A percentile compares a stretch with the other conserved stretches of the same genome.
phyloP scores from a whole-genome alignment of 1,140 invertebrate species.

The Caenorhabditis inopinata region DNA sequence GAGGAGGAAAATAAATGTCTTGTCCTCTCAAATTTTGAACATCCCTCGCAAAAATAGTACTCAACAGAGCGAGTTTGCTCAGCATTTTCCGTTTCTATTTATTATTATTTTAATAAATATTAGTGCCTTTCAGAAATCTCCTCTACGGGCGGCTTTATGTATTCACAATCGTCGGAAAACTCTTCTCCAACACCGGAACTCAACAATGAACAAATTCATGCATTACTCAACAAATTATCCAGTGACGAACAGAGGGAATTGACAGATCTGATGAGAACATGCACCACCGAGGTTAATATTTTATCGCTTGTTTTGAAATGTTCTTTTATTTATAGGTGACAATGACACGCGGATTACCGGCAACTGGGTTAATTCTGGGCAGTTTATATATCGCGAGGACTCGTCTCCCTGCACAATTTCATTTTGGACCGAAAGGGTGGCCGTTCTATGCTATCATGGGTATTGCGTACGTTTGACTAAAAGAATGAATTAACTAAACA shows the following conservation, averaged over 20 bases:
- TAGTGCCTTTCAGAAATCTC: background rate
- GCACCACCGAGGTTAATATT: slow-evolving; percentile 33
- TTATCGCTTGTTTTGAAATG: background rate
- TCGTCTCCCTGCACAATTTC: slow-evolving; percentile 35
- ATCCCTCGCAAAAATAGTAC: background rate
- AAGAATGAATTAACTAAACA: too few relatives aligned
- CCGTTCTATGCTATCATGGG: slow-evolving; percentile 42
- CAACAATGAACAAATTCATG: slow-evolving; percentile 30
- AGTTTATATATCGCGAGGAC: slow-evolving; percentile 33
- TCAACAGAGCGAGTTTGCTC: background rate
- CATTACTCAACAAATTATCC: slow-evolving; percentile 30
- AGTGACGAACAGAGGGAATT: slow-evolving; percentile 39
- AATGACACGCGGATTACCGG: slow-evolving; percentile 38
- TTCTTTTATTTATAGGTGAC: slow-evolving; percentile 10
- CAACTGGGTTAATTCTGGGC: slow-evolving; percentile 21
- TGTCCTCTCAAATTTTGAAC: background rate
- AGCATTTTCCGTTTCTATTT: background rate
- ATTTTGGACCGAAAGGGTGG: slow-evolving; percentile 45
- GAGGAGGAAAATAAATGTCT: too few relatives aligned
- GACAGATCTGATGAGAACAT: slow-evolving; percentile 15
- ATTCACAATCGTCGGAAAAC: background rate
- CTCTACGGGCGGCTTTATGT: background rate
- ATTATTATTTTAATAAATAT: background rate
- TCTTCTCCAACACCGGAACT: background rate
- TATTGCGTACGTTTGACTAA: slow-evolving; percentile 8